Evolutionary conservation across 2,888 invertebrate genomes (phyloP).

Genomic region (Tetragonula carbonaria): DNA sequence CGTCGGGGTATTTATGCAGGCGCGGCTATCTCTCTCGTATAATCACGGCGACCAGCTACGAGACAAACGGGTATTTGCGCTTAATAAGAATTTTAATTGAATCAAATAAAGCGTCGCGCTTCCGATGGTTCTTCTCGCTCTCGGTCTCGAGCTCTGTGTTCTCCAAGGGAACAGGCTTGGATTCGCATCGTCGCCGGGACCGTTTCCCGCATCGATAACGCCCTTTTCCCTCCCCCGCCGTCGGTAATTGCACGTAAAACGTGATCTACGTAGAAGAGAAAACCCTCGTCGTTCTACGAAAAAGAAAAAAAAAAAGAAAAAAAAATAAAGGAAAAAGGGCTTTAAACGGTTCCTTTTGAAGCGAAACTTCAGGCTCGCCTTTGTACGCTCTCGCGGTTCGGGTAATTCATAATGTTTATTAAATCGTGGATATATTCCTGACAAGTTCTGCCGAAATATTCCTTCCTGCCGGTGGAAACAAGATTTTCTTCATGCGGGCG

Average conservation of each 20-base stretch:
- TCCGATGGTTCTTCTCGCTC: no score
- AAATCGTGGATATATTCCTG: conserved; percentile 9
- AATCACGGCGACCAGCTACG: background rate
- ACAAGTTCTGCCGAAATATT: conserved; percentile 12
- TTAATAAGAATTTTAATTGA: conserved; percentile 67
- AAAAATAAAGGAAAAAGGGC: background rate
- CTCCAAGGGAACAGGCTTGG: no score
- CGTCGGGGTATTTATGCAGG: background rate
- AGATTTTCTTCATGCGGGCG: conserved; percentile 4
- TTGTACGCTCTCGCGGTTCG: background rate
- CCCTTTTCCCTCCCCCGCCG: no score
- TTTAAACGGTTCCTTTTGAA: no score
- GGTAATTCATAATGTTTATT: conserved; percentile 17
- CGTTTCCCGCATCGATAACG: no score
- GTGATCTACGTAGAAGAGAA: no score
- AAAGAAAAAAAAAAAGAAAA: background rate
- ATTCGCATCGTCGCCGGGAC: no score
- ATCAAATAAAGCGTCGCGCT: conserved; percentile 51
- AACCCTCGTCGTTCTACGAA: no score
- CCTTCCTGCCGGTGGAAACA: background rate
- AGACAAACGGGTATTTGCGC: conserved; percentile 40
- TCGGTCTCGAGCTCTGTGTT: background rate
- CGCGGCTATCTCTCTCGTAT: background rate
- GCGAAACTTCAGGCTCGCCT: no score
- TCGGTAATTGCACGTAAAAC: background rate